phyloP scores from a whole-genome alignment of 1,140 invertebrate species.

The Glomeris maerens region DNA sequence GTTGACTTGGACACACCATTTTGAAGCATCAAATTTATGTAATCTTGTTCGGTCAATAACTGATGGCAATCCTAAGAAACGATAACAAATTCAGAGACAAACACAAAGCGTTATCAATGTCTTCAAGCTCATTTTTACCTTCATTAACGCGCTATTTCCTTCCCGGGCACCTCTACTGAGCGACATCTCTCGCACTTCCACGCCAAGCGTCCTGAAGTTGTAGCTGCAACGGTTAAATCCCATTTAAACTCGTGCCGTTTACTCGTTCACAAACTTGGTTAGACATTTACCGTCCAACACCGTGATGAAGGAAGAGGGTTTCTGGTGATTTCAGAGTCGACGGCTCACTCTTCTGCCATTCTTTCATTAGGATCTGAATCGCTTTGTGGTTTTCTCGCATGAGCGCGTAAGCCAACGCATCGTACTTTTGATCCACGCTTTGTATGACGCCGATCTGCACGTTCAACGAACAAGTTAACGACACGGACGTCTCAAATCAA shows the following conservation, averaged over 20 bases:
- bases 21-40: conserved; percentile 11
- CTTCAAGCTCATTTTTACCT: neutral
- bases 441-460: conserved; percentile 5
- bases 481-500: neutral
- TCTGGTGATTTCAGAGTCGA: conserved; percentile 20
- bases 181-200: conserved; percentile 25
- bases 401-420: conserved; percentile 30
- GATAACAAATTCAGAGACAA: neutral
- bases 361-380: conserved; percentile 25
- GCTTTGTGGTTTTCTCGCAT: conserved; percentile 26
- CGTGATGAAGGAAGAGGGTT: conserved; percentile 19
- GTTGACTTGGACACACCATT: conserved; percentile 18
- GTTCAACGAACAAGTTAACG: conserved; percentile 13
- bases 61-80: conserved; percentile 7
- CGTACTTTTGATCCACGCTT: conserved; percentile 17
- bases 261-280: conserved; percentile 5
- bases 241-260: conserved; percentile 7
- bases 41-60: conserved; percentile 7
- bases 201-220: conserved; percentile 28
- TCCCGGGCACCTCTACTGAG: conserved; percentile 32
- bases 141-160: conserved; percentile 35
- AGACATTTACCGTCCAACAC: conserved; percentile 21
- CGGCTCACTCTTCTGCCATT: conserved; percentile 15
- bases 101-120: neutral
- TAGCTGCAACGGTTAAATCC: conserved; percentile 15